These are phyloP conservation scores for Poeciliopsis turneri DNA, from an alignment of 2,797 vertebrate species.

Conservation along the genomic window DNA sequence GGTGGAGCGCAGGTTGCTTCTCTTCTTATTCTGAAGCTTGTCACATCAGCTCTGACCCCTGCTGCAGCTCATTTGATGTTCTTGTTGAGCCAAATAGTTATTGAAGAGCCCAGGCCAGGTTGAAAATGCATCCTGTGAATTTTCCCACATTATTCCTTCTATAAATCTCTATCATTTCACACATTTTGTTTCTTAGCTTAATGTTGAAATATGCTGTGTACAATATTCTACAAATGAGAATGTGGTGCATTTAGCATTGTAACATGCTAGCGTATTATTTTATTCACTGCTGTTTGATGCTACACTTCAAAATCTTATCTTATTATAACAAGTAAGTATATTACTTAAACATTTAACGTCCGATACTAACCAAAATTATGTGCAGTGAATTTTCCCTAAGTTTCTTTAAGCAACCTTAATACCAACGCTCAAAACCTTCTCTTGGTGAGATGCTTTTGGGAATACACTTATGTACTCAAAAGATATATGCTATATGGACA, in stretches of 20 bases:
- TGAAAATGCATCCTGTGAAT: slow-evolving; percentile 43
- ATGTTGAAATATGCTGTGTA: background rate
- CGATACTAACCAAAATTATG: background rate
- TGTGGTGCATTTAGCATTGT: background rate
- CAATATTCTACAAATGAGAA: background rate
- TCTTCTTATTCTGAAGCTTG: slow-evolving; percentile 60
- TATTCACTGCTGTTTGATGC: background rate
- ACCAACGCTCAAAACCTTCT: background rate
- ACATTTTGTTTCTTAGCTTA: background rate
- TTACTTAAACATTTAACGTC: background rate
- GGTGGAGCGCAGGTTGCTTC: slow-evolving; percentile 64
- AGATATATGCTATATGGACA: background rate
- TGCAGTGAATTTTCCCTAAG: too few species aligned
- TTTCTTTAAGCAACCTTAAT: background rate
- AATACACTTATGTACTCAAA: background rate
- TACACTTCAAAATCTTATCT: background rate
- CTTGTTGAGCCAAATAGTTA: slow-evolving; percentile 13
- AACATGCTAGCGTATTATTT: background rate
- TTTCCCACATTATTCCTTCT: slow-evolving; percentile 27
- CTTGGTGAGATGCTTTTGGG: background rate
- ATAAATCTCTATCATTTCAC: slow-evolving; percentile 4
- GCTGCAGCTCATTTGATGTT: slow-evolving; percentile 47
- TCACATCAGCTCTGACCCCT: slow-evolving; percentile 73
- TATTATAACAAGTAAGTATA: background rate
- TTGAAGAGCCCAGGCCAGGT: slow-evolving; percentile 20